Percentiles rank a stretch among this genome's conserved stretches.
phyloP scores from a whole-genome alignment of 2,113 vertebrate species.

The Pseudopodoces humilis region DNA sequence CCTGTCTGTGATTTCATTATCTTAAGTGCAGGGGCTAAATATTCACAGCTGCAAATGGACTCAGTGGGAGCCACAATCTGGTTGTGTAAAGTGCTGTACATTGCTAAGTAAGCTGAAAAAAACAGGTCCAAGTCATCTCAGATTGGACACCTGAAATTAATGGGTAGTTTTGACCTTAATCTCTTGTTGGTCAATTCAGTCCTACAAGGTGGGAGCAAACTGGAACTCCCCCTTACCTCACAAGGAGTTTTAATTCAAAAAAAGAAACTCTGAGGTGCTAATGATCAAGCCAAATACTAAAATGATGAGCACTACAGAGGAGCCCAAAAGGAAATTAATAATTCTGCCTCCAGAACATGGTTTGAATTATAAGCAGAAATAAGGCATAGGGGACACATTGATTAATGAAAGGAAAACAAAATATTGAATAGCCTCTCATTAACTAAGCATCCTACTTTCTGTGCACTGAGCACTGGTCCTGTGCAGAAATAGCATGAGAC shows the following conservation, averaged over 20 bases:
- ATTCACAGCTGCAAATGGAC: slow-evolving; percentile 46
- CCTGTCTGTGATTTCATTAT: slow-evolving; percentile 25
- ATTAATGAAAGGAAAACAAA: slow-evolving; percentile 59
- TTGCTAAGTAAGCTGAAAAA: slow-evolving; percentile 23
- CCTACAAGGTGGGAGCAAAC: not conserved
- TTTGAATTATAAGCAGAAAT: slow-evolving; percentile 27
- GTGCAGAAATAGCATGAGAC: not conserved
- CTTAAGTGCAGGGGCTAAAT: slow-evolving; percentile 47
- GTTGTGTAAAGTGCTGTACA: not conserved
- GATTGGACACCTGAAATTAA: slow-evolving; percentile 15
- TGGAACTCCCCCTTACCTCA: not conserved
- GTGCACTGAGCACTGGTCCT: not conserved
- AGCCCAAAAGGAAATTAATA: slow-evolving; percentile 56
- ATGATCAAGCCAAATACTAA: not conserved
- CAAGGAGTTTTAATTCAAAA: slow-evolving; percentile 1
- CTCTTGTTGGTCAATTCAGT: not conserved
- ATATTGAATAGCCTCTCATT: slow-evolving; percentile 40
- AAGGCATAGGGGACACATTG: slow-evolving; percentile 27
- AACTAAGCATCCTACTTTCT: not conserved
- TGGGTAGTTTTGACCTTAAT: slow-evolving; percentile 11
- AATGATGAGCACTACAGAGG: slow-evolving; percentile 24
- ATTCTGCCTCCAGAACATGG: slow-evolving; percentile 3
- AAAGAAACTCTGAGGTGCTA: not conserved
- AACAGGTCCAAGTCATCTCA: not conserved
- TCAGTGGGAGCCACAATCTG: slow-evolving; percentile 36